A percentile compares a stretch with the other conserved stretches of the same genome.
Conservation (phyloP, 2,888 invertebrate genomes). For the Pyrocoelia pectoralis region DNA sequence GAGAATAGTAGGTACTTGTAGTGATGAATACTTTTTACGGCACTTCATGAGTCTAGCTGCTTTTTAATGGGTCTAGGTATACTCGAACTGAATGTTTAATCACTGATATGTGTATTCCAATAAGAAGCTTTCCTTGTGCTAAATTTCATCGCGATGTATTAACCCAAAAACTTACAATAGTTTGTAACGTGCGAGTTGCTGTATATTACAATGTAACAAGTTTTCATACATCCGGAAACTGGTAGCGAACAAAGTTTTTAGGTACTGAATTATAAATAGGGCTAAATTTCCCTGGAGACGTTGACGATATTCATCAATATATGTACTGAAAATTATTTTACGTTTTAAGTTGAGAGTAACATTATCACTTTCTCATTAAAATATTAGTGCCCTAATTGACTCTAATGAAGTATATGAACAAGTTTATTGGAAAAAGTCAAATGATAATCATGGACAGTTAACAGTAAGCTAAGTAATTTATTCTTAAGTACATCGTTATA, state of each 20-base stretch:
- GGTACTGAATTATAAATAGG: conserved; percentile 34
- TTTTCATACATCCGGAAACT: conserved; percentile 32
- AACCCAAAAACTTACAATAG: conserved; percentile 25
- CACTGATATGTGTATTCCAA: no score
- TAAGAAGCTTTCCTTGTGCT: no score
- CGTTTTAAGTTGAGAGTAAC: not conserved
- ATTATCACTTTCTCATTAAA: not conserved
- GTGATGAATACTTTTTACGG: no score
- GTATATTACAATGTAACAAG: conserved; percentile 29
- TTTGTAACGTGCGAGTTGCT: conserved; percentile 24
- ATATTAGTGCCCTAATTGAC: not conserved
- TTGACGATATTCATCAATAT: conserved; percentile 34
- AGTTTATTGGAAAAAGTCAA: no score
- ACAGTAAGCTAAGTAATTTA: not conserved
- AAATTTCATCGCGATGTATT: conserved; percentile 32
- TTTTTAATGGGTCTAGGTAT: no score
- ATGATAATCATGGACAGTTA: no score
- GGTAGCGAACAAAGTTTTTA: conserved; percentile 32
- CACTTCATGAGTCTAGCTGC: no score
- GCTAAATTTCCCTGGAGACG: conserved; percentile 31
- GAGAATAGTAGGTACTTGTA: no score
- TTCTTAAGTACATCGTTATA: not conserved
- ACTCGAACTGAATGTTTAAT: no score
- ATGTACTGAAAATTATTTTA: conserved; percentile 24
- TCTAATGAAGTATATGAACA: no score